Percentiles rank a stretch among this genome's conserved stretches.
phyloP scores from a whole-genome alignment of 2,113 vertebrate genomes.

The Pygoscelis adeliae region DNA sequence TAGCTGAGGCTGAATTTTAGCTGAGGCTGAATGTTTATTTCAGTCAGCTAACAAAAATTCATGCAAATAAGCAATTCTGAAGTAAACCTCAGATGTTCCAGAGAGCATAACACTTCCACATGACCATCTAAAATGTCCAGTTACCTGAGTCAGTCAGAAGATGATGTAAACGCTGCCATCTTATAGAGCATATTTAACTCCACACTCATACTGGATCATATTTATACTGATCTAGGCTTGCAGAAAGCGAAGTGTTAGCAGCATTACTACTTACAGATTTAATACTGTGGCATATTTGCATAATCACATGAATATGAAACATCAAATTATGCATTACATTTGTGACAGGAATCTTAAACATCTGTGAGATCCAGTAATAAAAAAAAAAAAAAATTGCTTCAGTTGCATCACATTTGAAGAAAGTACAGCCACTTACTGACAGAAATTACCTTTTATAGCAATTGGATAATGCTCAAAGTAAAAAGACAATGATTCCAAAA shows the following conservation, averaged over 20 bases:
- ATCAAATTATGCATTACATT: not conserved
- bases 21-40: not conserved
- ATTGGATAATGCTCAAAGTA: not conserved
- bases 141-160: not conserved
- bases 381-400: not conserved
- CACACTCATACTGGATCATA: not conserved
- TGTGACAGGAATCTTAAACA: not conserved
- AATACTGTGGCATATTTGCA: not conserved
- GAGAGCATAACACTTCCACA: not conserved
- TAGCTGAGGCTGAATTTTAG: not conserved
- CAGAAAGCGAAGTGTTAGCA: not conserved
- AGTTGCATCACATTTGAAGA: not conserved
- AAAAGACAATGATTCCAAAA: not conserved
- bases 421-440: not conserved
- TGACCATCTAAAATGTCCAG: not conserved
- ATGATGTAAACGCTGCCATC: not conserved
- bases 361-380: not conserved
- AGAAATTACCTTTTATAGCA: not conserved
- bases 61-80: not conserved
- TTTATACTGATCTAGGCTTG: not conserved
- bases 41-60: not conserved
- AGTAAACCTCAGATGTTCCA: not conserved
- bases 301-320: not conserved
- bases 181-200: not conserved
- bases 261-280: not conserved